phyloP scores from a whole-genome alignment of 2,113 vertebrate genomes.

The Gopherus flavomarginatus region DNA sequence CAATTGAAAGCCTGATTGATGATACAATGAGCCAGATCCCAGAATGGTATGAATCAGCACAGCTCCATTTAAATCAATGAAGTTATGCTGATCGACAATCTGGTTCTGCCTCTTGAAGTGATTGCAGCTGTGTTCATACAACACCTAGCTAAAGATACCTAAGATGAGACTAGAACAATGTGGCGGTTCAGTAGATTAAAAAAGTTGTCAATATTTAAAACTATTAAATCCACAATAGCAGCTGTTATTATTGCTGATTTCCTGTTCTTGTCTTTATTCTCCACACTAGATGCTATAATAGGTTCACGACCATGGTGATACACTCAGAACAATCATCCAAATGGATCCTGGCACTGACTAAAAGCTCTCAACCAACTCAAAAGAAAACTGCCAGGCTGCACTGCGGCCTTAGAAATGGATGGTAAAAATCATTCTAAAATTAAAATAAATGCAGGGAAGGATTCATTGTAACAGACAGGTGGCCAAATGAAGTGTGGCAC shows the following conservation, averaged over 20 bases:
- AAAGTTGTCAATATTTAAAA: background rate
- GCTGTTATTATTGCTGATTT: background rate
- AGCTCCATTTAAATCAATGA: background rate
- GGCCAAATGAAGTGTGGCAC: slow-evolving; percentile 44
- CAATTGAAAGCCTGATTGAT: background rate
- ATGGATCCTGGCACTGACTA: slow-evolving; percentile 31
- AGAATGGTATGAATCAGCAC: background rate
- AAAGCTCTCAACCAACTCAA: slow-evolving; percentile 40
- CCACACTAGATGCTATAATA: background rate
- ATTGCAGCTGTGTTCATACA: background rate
- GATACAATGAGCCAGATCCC: background rate
- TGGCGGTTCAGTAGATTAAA: background rate
- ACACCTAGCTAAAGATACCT: background rate
- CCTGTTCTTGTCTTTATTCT: slow-evolving; percentile 48
- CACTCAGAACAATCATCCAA: background rate
- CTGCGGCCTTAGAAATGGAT: slow-evolving; percentile 13
- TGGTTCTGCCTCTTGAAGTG: background rate
- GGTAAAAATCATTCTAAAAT: slow-evolving; percentile 66
- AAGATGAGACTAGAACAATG: background rate
- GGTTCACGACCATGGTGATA: background rate
- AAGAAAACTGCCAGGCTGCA: background rate
- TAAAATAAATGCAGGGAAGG: slow-evolving; percentile 28
- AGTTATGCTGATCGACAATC: background rate
- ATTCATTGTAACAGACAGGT: slow-evolving; percentile 46
- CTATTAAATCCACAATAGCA: background rate